Evolutionary conservation across 2,797 vertebrate genomes (phyloP).

Genomic region (Crax fasciolata): DNA sequence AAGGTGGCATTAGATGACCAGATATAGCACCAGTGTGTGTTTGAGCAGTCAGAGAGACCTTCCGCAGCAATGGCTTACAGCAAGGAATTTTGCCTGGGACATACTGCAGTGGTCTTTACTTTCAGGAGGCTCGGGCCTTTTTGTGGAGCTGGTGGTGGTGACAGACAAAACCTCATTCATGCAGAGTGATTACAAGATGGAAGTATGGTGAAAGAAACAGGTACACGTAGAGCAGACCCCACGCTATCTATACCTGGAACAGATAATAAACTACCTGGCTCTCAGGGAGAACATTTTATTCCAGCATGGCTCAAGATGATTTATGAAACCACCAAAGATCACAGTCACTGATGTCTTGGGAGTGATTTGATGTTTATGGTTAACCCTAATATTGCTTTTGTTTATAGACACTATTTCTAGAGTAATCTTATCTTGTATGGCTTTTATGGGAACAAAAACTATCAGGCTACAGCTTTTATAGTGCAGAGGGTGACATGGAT

Average conservation of each 20-base stretch:
- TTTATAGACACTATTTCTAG: constrained; percentile 66
- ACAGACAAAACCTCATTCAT: background rate
- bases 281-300: constrained; percentile 6
- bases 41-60: background rate
- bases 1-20: background rate
- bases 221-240: background rate
- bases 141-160: background rate
- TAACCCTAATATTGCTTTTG: constrained; percentile 56
- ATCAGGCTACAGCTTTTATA: constrained; percentile 36
- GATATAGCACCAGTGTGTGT: background rate
- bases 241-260: background rate
- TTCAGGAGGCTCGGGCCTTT: background rate
- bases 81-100: background rate
- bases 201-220: background rate
- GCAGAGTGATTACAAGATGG: background rate
- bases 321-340: constrained; percentile 50
- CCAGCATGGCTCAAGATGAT: background rate
- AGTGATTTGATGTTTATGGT: constrained; percentile 69
- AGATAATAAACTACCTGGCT: constrained; percentile 11
- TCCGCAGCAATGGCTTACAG: background rate
- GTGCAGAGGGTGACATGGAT: constrained; percentile 35
- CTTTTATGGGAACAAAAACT: constrained; percentile 69
- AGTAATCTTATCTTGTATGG: constrained; percentile 61
- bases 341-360: constrained; percentile 33
- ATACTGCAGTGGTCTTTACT: background rate